Base-by-base conservation (phyloP, 2,888 invertebrate genomes). In the Phrixothrix hirtus region DNA sequence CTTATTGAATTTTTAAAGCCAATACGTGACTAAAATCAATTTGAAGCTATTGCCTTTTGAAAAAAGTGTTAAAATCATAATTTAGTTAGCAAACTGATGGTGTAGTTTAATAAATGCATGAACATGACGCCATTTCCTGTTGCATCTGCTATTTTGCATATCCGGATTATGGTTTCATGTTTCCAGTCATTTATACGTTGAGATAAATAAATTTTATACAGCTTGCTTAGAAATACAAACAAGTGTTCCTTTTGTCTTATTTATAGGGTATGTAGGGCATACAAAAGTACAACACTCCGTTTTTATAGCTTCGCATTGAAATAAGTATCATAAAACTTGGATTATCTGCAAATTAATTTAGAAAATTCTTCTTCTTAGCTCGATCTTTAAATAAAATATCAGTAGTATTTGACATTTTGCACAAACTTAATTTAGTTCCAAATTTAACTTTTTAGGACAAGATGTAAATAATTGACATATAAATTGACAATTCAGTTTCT, bases 51-150 rank as follows among this genome's bases (percentile, higher is more conserved):
- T 44, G 31, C 25, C 38, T 34, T 30, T 27, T 30, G 11, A 25
- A 29, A 14, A 38, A 49, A 25, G 25, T 17, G 30, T 29, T 11
- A 35, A 38, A 38, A 38, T 26, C 3, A 26, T 26, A n/a, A 27
- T 5, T 38, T 26, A 7, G 36, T 2, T 12, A 13, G 7, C 10
- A 11, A 7, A 10, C 11, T 21, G 35, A 11, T 36, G 21, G 11
- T 36, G 35, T 12, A 25, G 35, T 30, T 42, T 55, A 53, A 58
- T 58, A 46, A 47, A 58, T 58, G 58, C 58, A 46, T 13, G 55
- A 54, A 48, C 59, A 58, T 57, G 62, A 50, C 48, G 45, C 49
- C 16, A 52, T 53, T 60, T 62, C 62, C 62, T 59, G 54, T 61
- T 58, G 60, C 62, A 62, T 62, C 62, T 60, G 60, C 57, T 37